Percentiles rank a stretch among this genome's conserved stretches.
phyloP scores from a whole-genome alignment of 2,797 vertebrate genomes.

The Clarias platycephalus region DNA sequence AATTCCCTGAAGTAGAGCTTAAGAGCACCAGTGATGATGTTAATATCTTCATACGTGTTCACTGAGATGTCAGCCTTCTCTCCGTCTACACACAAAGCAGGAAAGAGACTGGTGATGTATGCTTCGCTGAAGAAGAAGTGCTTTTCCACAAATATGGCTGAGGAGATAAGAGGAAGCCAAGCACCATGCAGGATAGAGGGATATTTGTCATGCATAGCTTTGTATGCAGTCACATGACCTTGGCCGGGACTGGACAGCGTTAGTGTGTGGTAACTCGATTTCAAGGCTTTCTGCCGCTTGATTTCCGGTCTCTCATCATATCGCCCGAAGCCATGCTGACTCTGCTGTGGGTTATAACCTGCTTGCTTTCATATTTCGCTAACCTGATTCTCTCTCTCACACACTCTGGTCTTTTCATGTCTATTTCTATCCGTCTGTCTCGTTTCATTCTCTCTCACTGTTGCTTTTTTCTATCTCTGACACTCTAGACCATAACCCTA shows the following conservation, averaged over 20 bases:
- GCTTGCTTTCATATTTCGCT: constrained; percentile 20
- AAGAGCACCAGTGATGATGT: constrained; percentile 97
- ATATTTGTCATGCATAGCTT: constrained; percentile 17
- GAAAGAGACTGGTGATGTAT: constrained; percentile 30
- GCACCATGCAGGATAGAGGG: neutral
- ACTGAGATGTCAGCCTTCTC: constrained; percentile 99
- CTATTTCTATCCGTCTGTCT: neutral
- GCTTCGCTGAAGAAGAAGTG: neutral
- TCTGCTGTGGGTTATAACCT: constrained; percentile 17
- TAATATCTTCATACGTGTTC: constrained; percentile 98
- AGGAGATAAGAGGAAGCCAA: constrained; percentile 33
- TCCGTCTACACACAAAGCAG: constrained; percentile 80
- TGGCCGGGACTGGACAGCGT: neutral
- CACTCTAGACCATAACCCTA: neutral
- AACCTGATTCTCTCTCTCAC: constrained; percentile 8
- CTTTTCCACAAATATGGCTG: constrained; percentile 23
- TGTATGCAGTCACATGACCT: constrained; percentile 20
- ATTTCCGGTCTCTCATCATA: constrained; percentile 3
- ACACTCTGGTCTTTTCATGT: neutral
- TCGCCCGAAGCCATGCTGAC: neutral
- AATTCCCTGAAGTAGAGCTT: constrained; percentile 99
- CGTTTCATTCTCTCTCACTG: neutral
- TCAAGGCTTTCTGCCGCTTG: constrained; percentile 7
- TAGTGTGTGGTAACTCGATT: constrained; percentile 9
- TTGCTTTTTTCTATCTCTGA: neutral